phyloP scores from a whole-genome alignment of 2,888 invertebrate genomes.

The Dynastes grantii region DNA sequence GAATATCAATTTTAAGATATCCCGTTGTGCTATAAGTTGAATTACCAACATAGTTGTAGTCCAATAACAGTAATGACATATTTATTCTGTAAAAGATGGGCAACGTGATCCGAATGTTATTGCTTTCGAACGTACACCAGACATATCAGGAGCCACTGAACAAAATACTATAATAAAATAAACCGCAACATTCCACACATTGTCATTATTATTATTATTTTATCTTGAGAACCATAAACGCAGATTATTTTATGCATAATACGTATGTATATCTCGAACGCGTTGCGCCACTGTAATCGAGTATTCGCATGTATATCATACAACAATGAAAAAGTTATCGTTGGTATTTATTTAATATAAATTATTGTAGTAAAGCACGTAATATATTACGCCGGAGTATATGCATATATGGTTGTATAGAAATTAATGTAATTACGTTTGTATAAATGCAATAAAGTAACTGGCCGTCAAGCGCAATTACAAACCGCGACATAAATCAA shows the following conservation, averaged over 20 bases:
- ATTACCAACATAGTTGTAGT: background rate
- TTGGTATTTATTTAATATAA: constrained; percentile 53
- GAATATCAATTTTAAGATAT: too few species aligned
- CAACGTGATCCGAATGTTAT: too few species aligned
- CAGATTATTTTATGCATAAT: too few species aligned
- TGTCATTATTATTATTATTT: too few species aligned
- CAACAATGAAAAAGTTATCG: constrained; percentile 49
- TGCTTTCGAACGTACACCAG: too few species aligned
- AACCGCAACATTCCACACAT: too few species aligned
- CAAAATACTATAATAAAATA: constrained; percentile 2
- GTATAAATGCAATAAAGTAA: constrained; percentile 50
- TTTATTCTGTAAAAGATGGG: too few species aligned
- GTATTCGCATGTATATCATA: constrained; percentile 47
- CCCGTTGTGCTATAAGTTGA: too few species aligned
- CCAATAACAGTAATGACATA: too few species aligned
- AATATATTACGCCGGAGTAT: constrained; percentile 47
- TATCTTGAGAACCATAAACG: too few species aligned
- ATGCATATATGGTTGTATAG: constrained; percentile 50
- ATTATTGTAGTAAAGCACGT: constrained; percentile 53
- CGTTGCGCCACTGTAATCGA: constrained; percentile 30
- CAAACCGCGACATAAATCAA: constrained; percentile 44
- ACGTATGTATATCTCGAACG: background rate
- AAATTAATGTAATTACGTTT: constrained; percentile 52
- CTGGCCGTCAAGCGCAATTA: constrained; percentile 46
- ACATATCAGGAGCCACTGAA: background rate